Conservation (phyloP, 2,888 invertebrate genomes). For the Ramazzottius varieornatus region DNA sequence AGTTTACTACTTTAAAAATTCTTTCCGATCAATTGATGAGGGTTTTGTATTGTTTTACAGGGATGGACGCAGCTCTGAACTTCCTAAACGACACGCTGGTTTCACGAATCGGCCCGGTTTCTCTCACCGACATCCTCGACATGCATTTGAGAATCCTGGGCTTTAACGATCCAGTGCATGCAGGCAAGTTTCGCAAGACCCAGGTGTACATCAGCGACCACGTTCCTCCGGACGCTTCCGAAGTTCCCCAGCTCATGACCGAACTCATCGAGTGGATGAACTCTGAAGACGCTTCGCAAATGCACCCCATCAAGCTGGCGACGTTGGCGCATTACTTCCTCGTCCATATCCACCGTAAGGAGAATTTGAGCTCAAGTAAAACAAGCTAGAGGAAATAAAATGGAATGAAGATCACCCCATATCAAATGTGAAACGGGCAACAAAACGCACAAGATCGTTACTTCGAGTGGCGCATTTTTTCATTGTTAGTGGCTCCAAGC, state of each 20-base stretch:
- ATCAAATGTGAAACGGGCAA: too few species aligned
- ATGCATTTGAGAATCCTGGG: conserved; percentile 76
- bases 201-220: conserved; percentile 90
- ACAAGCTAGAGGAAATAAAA: too few species aligned
- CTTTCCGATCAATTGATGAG: too few species aligned
- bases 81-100: conserved; percentile 44
- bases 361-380: too few species aligned
- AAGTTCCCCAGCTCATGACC: conserved; percentile 51
- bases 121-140: conserved; percentile 58
- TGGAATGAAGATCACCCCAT: too few species aligned
- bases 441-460: too few species aligned
- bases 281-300: conserved; percentile 50
- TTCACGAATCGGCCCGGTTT: conserved; percentile 42
- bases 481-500: too few species aligned
- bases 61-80: conserved; percentile 70
- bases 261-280: conserved; percentile 69
- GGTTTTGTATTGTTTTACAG: conserved; percentile 10
- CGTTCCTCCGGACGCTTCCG: conserved; percentile 59
- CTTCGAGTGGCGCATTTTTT: too few species aligned
- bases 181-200: conserved; percentile 57
- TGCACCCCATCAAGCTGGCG: conserved; percentile 78
- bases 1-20: too few species aligned
- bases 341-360: conserved; percentile 58
- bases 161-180: conserved; percentile 71
- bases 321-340: conserved; percentile 87